A percentile compares a stretch with the other conserved stretches of the same genome.
These are phyloP conservation scores for Blastobasis adustella DNA, from an alignment of 2,888 invertebrate genomes.

Conservation along the genomic window DNA sequence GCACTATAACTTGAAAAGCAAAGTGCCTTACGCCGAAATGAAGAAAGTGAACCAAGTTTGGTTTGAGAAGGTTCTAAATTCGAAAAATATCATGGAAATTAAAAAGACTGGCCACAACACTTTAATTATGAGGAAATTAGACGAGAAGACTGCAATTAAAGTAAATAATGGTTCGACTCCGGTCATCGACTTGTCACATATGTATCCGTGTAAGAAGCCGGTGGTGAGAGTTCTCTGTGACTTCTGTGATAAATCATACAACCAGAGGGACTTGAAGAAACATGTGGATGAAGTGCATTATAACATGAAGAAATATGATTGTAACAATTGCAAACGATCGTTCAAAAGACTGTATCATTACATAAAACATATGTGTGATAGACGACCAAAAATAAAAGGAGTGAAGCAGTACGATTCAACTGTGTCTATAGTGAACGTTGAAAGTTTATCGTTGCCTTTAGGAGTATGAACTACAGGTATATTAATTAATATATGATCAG, in stretches of 20 bases:
- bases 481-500: too few species aligned
- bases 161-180: constrained; percentile 18
- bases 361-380: constrained; percentile 13
- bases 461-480: too few species aligned
- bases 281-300: constrained; percentile 19
- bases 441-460: constrained; percentile 2
- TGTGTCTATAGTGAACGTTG: constrained; percentile 1
- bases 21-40: constrained; percentile 20
- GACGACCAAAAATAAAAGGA: background rate
- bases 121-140: constrained; percentile 29
- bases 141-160: constrained; percentile 20
- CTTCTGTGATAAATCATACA: constrained; percentile 10
- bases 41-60: constrained; percentile 44
- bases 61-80: constrained; percentile 43
- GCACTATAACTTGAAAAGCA: constrained; percentile 38
- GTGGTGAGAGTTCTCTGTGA: constrained; percentile 9
- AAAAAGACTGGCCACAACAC: constrained; percentile 32
- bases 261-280: constrained; percentile 13
- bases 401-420: background rate
- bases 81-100: constrained; percentile 35
- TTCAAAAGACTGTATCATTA: constrained; percentile 20
- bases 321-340: constrained; percentile 19
- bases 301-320: constrained; percentile 15
- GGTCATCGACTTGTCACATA: constrained; percentile 23
- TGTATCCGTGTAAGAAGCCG: constrained; percentile 19